Percentiles rank a stretch among this genome's conserved stretches.
Evolutionary conservation across 1,140 invertebrate genomes (phyloP).

Genomic region (Cotesia glomerata): DNA sequence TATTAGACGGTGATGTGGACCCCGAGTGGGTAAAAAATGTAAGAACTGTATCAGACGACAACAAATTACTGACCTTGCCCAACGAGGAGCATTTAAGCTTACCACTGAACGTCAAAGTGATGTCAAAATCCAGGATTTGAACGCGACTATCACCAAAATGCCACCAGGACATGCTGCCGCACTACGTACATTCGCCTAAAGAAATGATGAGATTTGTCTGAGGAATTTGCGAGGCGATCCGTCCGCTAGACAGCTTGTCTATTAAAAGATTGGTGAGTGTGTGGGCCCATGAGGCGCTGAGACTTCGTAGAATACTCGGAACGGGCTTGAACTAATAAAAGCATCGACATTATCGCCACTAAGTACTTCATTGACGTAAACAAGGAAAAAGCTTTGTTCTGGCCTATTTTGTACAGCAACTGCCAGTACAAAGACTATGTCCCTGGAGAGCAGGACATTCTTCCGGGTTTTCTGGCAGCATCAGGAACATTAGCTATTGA

Average conservation of each 20-base stretch:
- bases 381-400: constrained; percentile 80
- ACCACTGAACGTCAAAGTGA: constrained; percentile 96
- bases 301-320: constrained; percentile 96
- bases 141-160: constrained; percentile 95
- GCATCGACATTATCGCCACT: constrained; percentile 91
- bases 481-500: constrained; percentile 94
- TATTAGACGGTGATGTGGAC: constrained; percentile 98
- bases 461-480: constrained; percentile 98
- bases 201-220: constrained; percentile 99
- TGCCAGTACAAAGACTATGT: constrained; percentile 99
- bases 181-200: constrained; percentile 98
- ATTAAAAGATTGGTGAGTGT: constrained; percentile 95
- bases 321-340: constrained; percentile 97
- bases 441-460: constrained; percentile 98
- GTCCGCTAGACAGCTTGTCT: constrained; percentile 86
- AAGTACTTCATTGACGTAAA: constrained; percentile 97
- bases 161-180: constrained; percentile 99
- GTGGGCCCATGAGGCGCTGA: constrained; percentile 97
- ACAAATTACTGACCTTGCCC: constrained; percentile 96
- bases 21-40: constrained; percentile 99
- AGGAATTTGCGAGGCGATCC: constrained; percentile 97
- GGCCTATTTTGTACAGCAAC: constrained; percentile 97
- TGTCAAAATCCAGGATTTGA: constrained; percentile 99
- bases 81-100: constrained; percentile 98
- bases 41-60: constrained; percentile 98